Evolutionary conservation across 2,113 vertebrate species (phyloP), one percentile per base, ranked within the genome.

Genomic region (Rynchops niger): DNA sequence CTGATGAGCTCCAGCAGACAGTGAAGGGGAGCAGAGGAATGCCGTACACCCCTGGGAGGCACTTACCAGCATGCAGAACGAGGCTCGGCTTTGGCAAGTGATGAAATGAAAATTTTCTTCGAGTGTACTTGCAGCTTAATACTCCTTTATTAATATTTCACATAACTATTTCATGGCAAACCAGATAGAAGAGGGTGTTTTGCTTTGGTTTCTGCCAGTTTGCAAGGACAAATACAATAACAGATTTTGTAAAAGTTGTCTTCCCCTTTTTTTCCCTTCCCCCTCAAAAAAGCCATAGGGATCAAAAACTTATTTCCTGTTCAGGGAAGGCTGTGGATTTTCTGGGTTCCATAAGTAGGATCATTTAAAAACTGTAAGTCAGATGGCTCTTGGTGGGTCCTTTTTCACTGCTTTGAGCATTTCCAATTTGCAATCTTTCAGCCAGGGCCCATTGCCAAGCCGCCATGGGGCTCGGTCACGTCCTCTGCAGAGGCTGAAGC

Each of bases 401-500:
- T 50, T 61, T 23, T 42, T 42, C 42, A 19, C 22, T 27, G 42
- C 73, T 38, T 15, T n/a, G 59, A 29, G 22, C 70, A 4, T 70
- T 65, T n/a, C 74, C 73, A 38, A 3, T 6, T 5, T 5, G 65
- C 47, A 59, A 14, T 38, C 16, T 77, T 53, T 36, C 23, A 71
- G 73, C 17, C 53, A 30, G 49, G 42, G 49, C 63, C 43, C 5
- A 2, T 11, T 38, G 42, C 62, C 30, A 43, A 62, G 45, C 32
- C 2, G 13, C 61, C 2, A 12, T n/a, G 45, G 23, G 34, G 12
- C 70, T 45, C 4, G 3, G 59, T 12, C 2, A 7, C 2, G 2
- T 8, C 49, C 52, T 43, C 22, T 38, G 62, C 27, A 9, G 50
- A 10, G 79, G 38, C 79, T 73, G 66, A 15, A 4, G 22, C 27